phyloP scores from a whole-genome alignment of 2,797 vertebrate genomes.

The Enteromius mattozi region DNA sequence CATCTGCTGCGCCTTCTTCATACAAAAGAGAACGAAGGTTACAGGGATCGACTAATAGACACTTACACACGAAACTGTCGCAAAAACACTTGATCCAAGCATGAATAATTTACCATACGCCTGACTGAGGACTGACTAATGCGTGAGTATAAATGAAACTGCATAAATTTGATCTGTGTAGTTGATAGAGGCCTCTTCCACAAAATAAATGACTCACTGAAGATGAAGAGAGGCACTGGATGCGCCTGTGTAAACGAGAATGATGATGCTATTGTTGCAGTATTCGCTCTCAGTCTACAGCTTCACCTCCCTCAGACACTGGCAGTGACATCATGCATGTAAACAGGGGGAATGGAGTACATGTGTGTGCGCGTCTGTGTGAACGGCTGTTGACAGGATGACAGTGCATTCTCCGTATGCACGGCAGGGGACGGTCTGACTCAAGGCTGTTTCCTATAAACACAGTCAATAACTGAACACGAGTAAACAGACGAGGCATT shows the following conservation, averaged over 20 bases:
- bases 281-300: background rate
- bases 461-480: conserved; percentile 26
- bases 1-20: background rate
- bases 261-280: conserved; percentile 19
- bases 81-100: conserved; percentile 22
- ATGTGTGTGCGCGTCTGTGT: conserved; percentile 26
- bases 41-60: conserved; percentile 9
- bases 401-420: conserved; percentile 8
- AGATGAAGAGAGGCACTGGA: conserved; percentile 9
- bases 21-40: conserved; percentile 11
- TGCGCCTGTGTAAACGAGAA: background rate
- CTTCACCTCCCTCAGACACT: conserved; percentile 6
- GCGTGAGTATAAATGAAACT: conserved; percentile 29
- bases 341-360: conserved; percentile 9
- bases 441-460: conserved; percentile 34
- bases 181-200: conserved; percentile 3
- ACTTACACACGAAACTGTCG: conserved; percentile 10
- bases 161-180: conserved; percentile 23
- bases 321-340: conserved; percentile 20
- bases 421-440: conserved; percentile 20
- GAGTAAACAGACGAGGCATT: conserved; percentile 13
- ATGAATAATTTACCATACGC: conserved; percentile 29
- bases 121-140: conserved; percentile 34
- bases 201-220: conserved; percentile 34
- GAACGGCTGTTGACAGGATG: conserved; percentile 25